These are phyloP conservation scores for Euproctis similis DNA, from an alignment of 2,888 invertebrate species.

Conservation along the genomic window DNA sequence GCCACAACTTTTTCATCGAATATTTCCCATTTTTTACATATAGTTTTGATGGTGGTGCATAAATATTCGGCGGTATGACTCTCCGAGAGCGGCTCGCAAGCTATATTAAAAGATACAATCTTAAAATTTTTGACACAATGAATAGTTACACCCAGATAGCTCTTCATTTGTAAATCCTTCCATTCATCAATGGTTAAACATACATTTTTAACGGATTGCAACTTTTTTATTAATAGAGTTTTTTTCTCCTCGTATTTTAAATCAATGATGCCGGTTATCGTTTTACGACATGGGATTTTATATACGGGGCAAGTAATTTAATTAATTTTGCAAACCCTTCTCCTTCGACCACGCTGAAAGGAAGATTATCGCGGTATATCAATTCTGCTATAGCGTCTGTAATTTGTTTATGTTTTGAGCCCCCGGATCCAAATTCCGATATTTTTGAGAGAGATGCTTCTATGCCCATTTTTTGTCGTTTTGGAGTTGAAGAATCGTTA, in stretches of 20 bases:
- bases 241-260: conserved; percentile 12
- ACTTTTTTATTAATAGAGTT: too few relatives aligned
- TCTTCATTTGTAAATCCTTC: too few relatives aligned
- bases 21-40: not conserved
- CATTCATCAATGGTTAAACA: conserved; percentile 21
- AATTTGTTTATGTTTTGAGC: conserved; percentile 14
- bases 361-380: conserved; percentile 5
- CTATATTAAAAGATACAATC: conserved; percentile 14
- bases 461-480: too few relatives aligned
- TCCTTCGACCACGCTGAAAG: conserved; percentile 5
- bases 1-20: too few relatives aligned
- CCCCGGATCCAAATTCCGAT: conserved; percentile 12
- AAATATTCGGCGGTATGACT: too few relatives aligned
- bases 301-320: conserved; percentile 8
- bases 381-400: conserved; percentile 6
- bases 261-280: conserved; percentile 12
- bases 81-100: conserved; percentile 12
- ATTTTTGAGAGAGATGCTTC: too few relatives aligned
- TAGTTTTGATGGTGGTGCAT: too few relatives aligned
- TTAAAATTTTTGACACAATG: conserved; percentile 15
- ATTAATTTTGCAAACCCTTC: conserved; percentile 11
- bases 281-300: conserved; percentile 10
- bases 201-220: too few relatives aligned
- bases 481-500: conserved; percentile 12
- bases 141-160: conserved; percentile 19